These are phyloP conservation scores for Sapajus apella DNA, from an alignment of 2,113 vertebrate genomes.

Conservation along the genomic window DNA sequence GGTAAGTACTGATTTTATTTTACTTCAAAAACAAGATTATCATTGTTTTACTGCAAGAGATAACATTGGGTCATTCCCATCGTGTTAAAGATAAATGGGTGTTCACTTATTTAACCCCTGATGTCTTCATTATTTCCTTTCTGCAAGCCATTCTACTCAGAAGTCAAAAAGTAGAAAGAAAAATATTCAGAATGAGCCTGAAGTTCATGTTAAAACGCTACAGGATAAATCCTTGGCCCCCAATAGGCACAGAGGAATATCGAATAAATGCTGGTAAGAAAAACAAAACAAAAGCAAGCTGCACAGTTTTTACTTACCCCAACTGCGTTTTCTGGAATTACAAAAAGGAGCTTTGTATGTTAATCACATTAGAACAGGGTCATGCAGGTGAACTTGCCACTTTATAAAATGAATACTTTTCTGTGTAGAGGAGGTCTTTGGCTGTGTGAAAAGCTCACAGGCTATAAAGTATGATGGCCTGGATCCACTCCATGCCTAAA, in stretches of 20 bases:
- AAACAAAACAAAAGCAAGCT: neutral
- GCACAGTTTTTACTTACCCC: neutral
- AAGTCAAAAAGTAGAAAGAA: conserved; percentile 4
- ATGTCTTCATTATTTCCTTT: neutral
- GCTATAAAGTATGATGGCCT: neutral
- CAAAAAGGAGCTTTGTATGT: neutral
- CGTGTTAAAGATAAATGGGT: neutral
- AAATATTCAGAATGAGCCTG: neutral
- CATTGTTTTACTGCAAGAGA: neutral
- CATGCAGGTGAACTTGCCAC: neutral
- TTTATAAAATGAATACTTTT: neutral
- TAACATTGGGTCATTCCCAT: neutral
- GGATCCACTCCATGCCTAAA: neutral
- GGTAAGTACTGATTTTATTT: neutral
- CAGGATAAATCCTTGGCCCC: neutral
- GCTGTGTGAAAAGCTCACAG: neutral
- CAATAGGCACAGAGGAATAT: neutral
- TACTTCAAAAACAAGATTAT: conserved; percentile 10
- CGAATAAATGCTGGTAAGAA: neutral
- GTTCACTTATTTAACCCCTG: neutral
- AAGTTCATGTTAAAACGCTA: neutral
- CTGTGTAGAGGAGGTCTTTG: neutral
- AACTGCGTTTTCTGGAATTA: neutral
- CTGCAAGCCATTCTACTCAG: neutral
- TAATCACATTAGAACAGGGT: neutral